phyloP scores from a whole-genome alignment of 2,797 vertebrate species.

The Anniella stebbinsi region DNA sequence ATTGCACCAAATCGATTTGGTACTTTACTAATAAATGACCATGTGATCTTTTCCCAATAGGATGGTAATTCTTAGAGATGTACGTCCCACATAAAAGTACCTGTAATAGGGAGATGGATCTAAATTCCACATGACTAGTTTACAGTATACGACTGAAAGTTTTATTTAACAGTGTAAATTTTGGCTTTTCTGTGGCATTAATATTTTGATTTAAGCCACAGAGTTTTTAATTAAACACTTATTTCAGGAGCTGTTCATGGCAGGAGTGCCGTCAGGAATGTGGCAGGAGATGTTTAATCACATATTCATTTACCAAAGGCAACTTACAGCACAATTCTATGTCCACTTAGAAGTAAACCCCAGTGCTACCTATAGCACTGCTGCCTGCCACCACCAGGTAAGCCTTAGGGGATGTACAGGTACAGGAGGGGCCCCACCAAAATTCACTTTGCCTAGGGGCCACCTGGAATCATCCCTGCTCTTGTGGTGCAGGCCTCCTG shows the following conservation, averaged over 20 bases:
- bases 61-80: slow-evolving; percentile 16
- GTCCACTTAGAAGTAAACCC: too few relatives aligned
- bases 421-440: too few relatives aligned
- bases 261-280: not conserved
- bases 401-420: too few relatives aligned
- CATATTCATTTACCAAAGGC: not conserved
- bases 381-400: too few relatives aligned
- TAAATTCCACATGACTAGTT: not conserved
- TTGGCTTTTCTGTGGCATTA: slow-evolving; percentile 27
- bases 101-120: not conserved
- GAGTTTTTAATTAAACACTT: slow-evolving; percentile 13
- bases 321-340: not conserved
- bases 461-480: too few relatives aligned
- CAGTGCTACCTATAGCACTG: too few relatives aligned
- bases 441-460: too few relatives aligned
- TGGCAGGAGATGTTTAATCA: slow-evolving; percentile 6
- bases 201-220: slow-evolving; percentile 10
- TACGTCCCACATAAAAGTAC: not conserved
- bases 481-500: too few relatives aligned
- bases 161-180: not conserved
- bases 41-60: slow-evolving; percentile 40
- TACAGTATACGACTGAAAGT: not conserved
- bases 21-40: slow-evolving; percentile 41
- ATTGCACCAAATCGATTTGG: slow-evolving; percentile 47
- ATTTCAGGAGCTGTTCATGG: slow-evolving; percentile 40